A percentile compares a stretch with the other conserved stretches of the same genome.
These are phyloP conservation scores for Cardiocondyla obscurior DNA, from an alignment of 1,140 invertebrate species.

Conservation along the genomic window DNA sequence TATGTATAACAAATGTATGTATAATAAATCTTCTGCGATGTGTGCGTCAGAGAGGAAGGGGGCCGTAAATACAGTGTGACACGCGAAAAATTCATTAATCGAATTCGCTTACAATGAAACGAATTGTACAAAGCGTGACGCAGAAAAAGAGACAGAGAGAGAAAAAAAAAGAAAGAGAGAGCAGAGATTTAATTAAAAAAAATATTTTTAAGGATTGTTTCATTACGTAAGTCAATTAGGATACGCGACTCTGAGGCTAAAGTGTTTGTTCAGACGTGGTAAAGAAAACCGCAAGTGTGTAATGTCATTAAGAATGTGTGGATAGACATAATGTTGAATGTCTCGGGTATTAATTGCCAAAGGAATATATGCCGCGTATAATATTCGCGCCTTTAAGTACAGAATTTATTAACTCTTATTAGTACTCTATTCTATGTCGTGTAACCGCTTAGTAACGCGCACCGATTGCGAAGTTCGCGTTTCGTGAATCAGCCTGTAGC, in stretches of 20 bases:
- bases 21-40: too few species aligned
- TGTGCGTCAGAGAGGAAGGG: too few species aligned
- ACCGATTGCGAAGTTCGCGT: neutral
- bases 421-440: neutral
- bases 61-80: too few species aligned
- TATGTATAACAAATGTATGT: too few species aligned
- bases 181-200: too few species aligned
- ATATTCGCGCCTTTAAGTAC: neutral
- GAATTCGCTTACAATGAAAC: too few species aligned
- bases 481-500: conserved; percentile 61
- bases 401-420: conserved; percentile 7
- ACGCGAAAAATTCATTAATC: too few species aligned
- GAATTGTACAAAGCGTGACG: too few species aligned
- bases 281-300: conserved; percentile 48
- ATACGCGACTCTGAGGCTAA: conserved; percentile 28
- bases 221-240: conserved; percentile 46
- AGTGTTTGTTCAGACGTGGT: conserved; percentile 43
- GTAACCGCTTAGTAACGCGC: neutral
- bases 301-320: conserved; percentile 42
- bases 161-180: too few species aligned
- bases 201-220: too few species aligned
- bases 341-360: conserved; percentile 42
- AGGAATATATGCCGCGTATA: conserved; percentile 12
- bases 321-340: conserved; percentile 30
- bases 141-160: too few species aligned